Conservation (phyloP, 2,113 vertebrate species). For the Hydropotes inermis region DNA sequence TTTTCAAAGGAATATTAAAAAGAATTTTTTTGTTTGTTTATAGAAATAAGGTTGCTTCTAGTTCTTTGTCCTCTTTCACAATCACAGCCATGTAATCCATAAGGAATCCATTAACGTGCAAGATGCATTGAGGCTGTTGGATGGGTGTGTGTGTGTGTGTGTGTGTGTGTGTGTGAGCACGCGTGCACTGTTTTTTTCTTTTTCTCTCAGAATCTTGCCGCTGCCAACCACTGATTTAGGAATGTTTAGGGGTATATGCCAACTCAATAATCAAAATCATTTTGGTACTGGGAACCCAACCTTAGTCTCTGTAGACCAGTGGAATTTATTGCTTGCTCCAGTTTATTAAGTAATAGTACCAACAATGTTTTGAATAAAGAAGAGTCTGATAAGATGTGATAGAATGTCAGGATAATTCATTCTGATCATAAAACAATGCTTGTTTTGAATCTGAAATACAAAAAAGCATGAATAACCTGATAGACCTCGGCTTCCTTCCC, state of each 20-base stretch:
- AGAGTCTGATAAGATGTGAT: conserved; percentile 71
- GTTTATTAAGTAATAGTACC: conserved; percentile 76
- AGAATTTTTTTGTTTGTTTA: conserved; percentile 15
- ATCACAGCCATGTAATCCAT: conserved; percentile 66
- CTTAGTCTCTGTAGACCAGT: conserved; percentile 75
- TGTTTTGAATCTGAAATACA: conserved; percentile 54
- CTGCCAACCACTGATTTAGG: conserved; percentile 76
- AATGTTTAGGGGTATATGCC: conserved; percentile 78
- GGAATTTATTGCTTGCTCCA: conserved; percentile 77
- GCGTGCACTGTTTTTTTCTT: not conserved
- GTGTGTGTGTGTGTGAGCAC: not conserved
- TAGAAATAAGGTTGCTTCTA: conserved; percentile 29
- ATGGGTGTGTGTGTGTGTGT: not conserved
- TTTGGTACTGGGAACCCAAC: conserved; percentile 79
- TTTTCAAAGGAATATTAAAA: not conserved
- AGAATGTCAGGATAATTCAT: conserved; percentile 71
- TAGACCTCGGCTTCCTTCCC: conserved; percentile 60
- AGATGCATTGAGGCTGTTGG: conserved; percentile 73
- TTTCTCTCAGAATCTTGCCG: conserved; percentile 66
- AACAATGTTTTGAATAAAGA: conserved; percentile 71
- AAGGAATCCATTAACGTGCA: conserved; percentile 77
- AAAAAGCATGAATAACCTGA: conserved; percentile 45
- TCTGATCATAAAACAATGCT: conserved; percentile 71
- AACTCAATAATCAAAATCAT: conserved; percentile 80
- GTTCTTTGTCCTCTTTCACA: conserved; percentile 50